Base-by-base conservation (phyloP, 2,888 invertebrate species). In the Deilephila elpenor region DNA sequence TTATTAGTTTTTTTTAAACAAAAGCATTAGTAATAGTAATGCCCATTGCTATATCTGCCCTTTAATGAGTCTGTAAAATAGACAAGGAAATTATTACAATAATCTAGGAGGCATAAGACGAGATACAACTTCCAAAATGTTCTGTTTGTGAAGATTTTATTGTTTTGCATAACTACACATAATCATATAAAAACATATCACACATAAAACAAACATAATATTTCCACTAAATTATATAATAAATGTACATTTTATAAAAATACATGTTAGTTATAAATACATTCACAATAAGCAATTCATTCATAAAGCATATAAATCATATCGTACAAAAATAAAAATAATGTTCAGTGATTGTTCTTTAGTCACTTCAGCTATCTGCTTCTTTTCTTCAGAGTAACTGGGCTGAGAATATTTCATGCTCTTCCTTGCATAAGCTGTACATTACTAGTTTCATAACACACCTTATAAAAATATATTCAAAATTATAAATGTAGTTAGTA, bases 231-330 rank as follows among this genome's bases (percentile, higher is more conserved):
- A 14, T n/a, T n/a, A 3, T 5, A 56, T 56, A 56, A 19, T 56
- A 56, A 19, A 53, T 53, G 1, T 19, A 53, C 17, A 61, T 5
- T 61, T 61, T 32, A 32, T 32, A 37, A 44, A 37, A 44, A 44
- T 17, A 34, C 6, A 61, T 61, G 29, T 61, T 61, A 29, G 61
- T 19, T 19, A 32, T 19, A 14, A 44, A 64, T 64, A 20, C 20
- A 44, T 44, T 60, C 60, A 64, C 44, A 44, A 44, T 20, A 56
- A 44, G 44, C 37, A 20, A 20, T 44, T 44, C 37, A 20, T 61
- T 62, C 17, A 32, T 37, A 11, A 64, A 64, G 64, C 64, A 20
- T 64, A 44, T n/a, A 64, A 56, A 56, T n/a, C 5, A 64, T 64
- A 44, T 64, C 14, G 34, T 64, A 44, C 64, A 37, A 64, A 20